phyloP scores from a whole-genome alignment of 2,113 vertebrate genomes.

The Protobothrops flavoviridis region DNA sequence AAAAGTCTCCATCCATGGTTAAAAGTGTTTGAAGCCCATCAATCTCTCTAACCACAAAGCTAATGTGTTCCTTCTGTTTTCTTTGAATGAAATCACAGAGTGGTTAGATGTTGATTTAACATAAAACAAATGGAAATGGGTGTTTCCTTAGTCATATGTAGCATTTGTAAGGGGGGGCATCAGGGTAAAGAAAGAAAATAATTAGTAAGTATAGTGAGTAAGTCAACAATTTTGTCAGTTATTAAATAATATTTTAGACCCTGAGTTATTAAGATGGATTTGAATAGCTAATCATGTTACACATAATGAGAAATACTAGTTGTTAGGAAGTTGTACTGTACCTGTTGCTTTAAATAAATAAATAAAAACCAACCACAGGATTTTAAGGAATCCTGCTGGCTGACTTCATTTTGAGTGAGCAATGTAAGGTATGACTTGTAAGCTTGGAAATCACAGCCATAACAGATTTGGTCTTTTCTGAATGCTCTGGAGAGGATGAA shows the following conservation, averaged over 20 bases:
- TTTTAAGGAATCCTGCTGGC: neutral
- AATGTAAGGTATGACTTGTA: neutral
- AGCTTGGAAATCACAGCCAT: neutral
- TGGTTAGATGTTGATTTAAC: constrained; percentile 85
- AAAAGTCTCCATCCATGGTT: constrained; percentile 69
- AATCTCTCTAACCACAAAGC: constrained; percentile 80
- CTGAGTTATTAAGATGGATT: constrained; percentile 66
- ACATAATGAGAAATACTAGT: constrained; percentile 58
- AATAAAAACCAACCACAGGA: neutral
- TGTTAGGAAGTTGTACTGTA: constrained; percentile 65
- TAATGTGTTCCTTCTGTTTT: constrained; percentile 85
- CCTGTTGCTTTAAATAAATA: constrained; percentile 11
- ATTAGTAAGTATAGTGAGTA: constrained; percentile 73
- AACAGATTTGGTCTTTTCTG: neutral
- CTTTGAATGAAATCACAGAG: constrained; percentile 83
- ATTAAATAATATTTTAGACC: constrained; percentile 68
- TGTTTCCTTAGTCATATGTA: constrained; percentile 76
- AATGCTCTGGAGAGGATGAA: neutral
- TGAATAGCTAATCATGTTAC: constrained; percentile 52
- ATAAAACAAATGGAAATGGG: constrained; percentile 85
- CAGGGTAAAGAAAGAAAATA: constrained; percentile 61
- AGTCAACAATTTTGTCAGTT: constrained; percentile 69
- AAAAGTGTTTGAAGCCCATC: constrained; percentile 83
- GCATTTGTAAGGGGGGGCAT: constrained; percentile 61
- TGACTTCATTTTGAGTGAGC: neutral